A percentile compares a stretch with the other conserved stretches of the same genome.
These are phyloP conservation scores for Rosalia funebris DNA, from an alignment of 2,888 invertebrate species.

Conservation along the genomic window DNA sequence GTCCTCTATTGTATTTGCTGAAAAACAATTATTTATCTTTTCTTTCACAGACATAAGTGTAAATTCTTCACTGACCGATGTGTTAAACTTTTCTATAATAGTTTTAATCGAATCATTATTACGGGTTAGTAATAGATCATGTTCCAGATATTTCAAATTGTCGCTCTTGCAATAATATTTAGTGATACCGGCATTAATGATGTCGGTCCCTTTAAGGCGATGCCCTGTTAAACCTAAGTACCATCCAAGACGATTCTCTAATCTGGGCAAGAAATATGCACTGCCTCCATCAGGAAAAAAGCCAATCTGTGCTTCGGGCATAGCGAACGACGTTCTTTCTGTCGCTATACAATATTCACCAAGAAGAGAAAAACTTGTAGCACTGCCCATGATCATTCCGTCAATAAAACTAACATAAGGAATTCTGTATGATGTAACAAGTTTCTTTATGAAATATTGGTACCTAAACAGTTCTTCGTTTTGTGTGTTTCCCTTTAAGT, in stretches of 20 bases:
- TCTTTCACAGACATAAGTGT: slow-evolving; percentile 73
- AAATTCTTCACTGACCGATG: slow-evolving; percentile 70
- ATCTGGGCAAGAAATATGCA: slow-evolving; percentile 87
- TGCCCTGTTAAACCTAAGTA: slow-evolving; percentile 88
- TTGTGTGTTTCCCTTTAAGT: slow-evolving; percentile 70
- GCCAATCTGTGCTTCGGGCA: slow-evolving; percentile 99
- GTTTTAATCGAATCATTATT: slow-evolving; percentile 66
- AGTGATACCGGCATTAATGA: slow-evolving; percentile 88
- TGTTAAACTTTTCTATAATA: slow-evolving; percentile 71
- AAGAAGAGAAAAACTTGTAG: slow-evolving; percentile 94
- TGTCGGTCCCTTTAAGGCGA: slow-evolving; percentile 78
- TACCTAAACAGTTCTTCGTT: slow-evolving; percentile 81
- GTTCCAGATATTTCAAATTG: slow-evolving; percentile 72
- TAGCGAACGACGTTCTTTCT: slow-evolving; percentile 93
- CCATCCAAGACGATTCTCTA: slow-evolving; percentile 86
- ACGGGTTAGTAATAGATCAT: slow-evolving; percentile 70
- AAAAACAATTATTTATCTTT: slow-evolving; percentile 83
- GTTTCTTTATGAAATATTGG: slow-evolving; percentile 87
- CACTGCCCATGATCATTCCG: slow-evolving; percentile 98
- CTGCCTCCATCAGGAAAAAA: slow-evolving; percentile 98
- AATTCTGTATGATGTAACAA: slow-evolving; percentile 87
- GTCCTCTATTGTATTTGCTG: slow-evolving; percentile 79
- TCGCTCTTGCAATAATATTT: slow-evolving; percentile 85
- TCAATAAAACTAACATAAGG: slow-evolving; percentile 94
- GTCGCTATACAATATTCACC: slow-evolving; percentile 93